A percentile compares a stretch with the other conserved stretches of the same genome.
Evolutionary conservation across 2,797 vertebrate species (phyloP).

Genomic region (Pagetopsis macropterus): DNA sequence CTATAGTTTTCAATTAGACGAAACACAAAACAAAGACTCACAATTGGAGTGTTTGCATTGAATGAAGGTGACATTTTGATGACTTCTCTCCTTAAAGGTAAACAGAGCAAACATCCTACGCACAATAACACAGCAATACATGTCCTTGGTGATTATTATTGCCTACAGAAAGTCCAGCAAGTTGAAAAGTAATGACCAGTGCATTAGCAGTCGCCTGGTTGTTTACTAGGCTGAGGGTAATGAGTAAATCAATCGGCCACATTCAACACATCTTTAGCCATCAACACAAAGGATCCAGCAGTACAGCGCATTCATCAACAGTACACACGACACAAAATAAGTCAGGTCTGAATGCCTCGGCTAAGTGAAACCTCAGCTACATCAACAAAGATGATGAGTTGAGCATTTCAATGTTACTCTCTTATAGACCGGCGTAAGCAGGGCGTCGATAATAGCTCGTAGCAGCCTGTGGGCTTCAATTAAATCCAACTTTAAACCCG

Average conservation of each 20-base stretch:
- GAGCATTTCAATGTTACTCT: slow-evolving; percentile 31
- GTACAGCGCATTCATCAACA: slow-evolving; percentile 4
- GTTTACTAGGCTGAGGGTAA: slow-evolving; percentile 84
- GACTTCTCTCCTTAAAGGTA: slow-evolving; percentile 5
- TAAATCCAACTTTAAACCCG: slow-evolving; percentile 68
- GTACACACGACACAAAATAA: neutral
- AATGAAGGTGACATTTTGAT: neutral
- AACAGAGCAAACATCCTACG: neutral
- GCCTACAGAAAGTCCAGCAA: slow-evolving; percentile 42
- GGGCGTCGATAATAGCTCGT: slow-evolving; percentile 70
- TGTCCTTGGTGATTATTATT: slow-evolving; percentile 46
- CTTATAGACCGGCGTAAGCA: slow-evolving; percentile 42
- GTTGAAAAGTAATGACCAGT: slow-evolving; percentile 76
- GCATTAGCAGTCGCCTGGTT: slow-evolving; percentile 82
- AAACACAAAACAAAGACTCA: neutral
- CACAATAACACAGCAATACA: slow-evolving; percentile 14
- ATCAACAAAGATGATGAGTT: slow-evolving; percentile 15
- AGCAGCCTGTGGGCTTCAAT: slow-evolving; percentile 70
- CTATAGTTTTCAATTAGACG: too few species aligned
- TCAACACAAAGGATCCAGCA: slow-evolving; percentile 22
- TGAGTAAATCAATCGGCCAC: slow-evolving; percentile 81
- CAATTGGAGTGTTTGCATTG: neutral
- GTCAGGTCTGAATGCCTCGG: neutral
- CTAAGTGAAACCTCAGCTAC: neutral
- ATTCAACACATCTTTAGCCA: slow-evolving; percentile 71